These are phyloP conservation scores for Petrolisthes manimaculis DNA, from an alignment of 2,888 invertebrate species.

Conservation along the genomic window DNA sequence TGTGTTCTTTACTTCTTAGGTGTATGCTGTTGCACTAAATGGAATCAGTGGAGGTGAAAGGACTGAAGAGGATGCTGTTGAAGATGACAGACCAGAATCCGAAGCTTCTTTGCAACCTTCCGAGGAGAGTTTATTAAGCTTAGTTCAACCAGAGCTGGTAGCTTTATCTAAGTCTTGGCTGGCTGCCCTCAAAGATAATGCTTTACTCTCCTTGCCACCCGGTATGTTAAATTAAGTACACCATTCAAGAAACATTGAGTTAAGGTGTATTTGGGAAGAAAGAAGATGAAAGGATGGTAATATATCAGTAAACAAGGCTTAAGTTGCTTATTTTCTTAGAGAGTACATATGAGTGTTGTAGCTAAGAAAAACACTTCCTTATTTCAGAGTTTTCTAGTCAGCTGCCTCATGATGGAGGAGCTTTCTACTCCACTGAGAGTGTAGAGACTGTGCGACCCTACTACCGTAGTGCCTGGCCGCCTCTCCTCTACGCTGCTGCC, in stretches of 20 bases:
- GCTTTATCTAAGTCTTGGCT: constrained; percentile 95
- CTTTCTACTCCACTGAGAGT: constrained; percentile 97
- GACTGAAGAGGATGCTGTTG: constrained; percentile 57
- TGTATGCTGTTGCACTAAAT: constrained; percentile 58
- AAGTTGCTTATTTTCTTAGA: too few species aligned
- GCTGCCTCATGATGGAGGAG: constrained; percentile 93
- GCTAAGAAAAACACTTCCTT: constrained; percentile 70
- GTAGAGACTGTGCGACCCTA: constrained; percentile 93
- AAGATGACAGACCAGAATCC: constrained; percentile 77
- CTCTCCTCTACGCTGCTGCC: constrained; percentile 92
- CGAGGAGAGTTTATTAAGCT: constrained; percentile 78
- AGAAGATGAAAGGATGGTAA: too few species aligned
- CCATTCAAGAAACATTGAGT: background rate
- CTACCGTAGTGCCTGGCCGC: constrained; percentile 94
- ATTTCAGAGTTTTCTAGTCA: constrained; percentile 85
- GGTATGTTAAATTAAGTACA: constrained; percentile 71
- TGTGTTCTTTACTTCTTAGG: constrained; percentile 12
- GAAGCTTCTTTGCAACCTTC: constrained; percentile 76
- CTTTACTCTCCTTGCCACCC: constrained; percentile 87
- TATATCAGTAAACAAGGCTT: too few species aligned
- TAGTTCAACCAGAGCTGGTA: constrained; percentile 94
- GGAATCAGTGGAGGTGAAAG: constrained; percentile 41
- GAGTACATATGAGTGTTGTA: too few species aligned
- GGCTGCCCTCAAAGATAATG: constrained; percentile 93
- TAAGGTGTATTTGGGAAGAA: background rate